These are phyloP conservation scores for Hyalella azteca DNA, from an alignment of 2,888 invertebrate species.

Conservation along the genomic window DNA sequence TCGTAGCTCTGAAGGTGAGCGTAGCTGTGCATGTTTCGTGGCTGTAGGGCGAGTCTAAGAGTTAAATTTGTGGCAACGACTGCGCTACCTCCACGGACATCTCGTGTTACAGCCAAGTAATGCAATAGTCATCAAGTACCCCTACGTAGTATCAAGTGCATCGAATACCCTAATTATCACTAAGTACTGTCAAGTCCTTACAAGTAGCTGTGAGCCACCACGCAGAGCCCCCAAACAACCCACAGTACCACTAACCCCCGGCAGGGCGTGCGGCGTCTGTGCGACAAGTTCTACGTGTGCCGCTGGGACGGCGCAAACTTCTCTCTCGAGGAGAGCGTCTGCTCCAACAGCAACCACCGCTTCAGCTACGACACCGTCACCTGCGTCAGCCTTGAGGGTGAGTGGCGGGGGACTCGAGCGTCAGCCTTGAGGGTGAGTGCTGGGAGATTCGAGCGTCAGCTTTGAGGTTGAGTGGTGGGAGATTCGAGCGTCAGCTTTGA, in stretches of 20 bases:
- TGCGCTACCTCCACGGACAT: background rate
- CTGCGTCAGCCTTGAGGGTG: background rate
- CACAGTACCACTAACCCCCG: background rate
- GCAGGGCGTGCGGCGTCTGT: conserved; percentile 36
- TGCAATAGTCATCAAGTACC: background rate
- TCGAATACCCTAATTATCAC: background rate
- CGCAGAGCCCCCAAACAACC: background rate
- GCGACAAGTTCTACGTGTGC: conserved; percentile 42
- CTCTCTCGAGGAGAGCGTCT: conserved; percentile 20
- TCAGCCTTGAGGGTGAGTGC: too few species aligned
- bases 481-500: too few species aligned
- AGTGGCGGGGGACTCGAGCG: background rate
- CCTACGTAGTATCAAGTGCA: background rate
- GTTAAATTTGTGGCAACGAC: background rate
- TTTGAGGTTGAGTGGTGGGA: too few species aligned
- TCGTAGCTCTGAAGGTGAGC: too few species aligned
- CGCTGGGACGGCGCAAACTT: background rate
- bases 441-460: too few species aligned
- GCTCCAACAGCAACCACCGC: background rate
- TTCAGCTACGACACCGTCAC: conserved; percentile 19
- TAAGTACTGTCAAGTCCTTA: background rate
- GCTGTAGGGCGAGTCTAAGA: too few species aligned
- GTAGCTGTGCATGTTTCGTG: too few species aligned
- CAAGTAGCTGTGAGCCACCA: background rate
- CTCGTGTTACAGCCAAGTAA: background rate